phyloP scores from a whole-genome alignment of 1,140 invertebrate genomes.

The Babylonia areolata region DNA sequence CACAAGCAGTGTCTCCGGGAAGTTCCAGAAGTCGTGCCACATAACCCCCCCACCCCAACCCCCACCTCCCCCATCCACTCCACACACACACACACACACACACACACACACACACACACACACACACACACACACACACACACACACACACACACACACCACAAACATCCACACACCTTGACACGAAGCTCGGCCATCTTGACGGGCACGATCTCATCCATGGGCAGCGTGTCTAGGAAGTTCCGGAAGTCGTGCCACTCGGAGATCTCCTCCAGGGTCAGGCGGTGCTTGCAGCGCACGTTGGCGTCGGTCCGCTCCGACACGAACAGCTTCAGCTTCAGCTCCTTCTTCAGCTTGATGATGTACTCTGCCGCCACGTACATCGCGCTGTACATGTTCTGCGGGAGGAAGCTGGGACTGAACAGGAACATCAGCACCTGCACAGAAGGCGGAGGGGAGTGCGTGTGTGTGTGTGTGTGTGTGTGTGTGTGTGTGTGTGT shows the following conservation, averaged over 20 bases:
- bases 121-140: too few species aligned
- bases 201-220: conserved; percentile 63
- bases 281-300: conserved; percentile 59
- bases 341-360: conserved; percentile 63
- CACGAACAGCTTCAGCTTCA: conserved; percentile 69
- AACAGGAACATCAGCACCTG: conserved; percentile 68
- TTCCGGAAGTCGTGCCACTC: conserved; percentile 63
- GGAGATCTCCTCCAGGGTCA: conserved; percentile 63
- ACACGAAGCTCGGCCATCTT: conserved; percentile 64
- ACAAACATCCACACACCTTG: too few species aligned
- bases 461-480: too few species aligned
- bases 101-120: too few species aligned
- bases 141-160: neutral
- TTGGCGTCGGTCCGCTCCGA: conserved; percentile 58
- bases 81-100: neutral
- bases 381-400: conserved; percentile 64
- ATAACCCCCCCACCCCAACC: neutral
- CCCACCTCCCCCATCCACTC: neutral
- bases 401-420: conserved; percentile 66
- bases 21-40: conserved; percentile 61
- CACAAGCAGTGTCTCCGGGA: conserved; percentile 50
- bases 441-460: neutral
- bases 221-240: conserved; percentile 54
- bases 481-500: too few species aligned
- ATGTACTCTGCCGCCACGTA: conserved; percentile 70